Percentiles rank a stretch among this genome's conserved stretches.
These are phyloP conservation scores for Todiramphus saurophagus DNA, from an alignment of 2,113 vertebrate genomes.

Conservation along the genomic window DNA sequence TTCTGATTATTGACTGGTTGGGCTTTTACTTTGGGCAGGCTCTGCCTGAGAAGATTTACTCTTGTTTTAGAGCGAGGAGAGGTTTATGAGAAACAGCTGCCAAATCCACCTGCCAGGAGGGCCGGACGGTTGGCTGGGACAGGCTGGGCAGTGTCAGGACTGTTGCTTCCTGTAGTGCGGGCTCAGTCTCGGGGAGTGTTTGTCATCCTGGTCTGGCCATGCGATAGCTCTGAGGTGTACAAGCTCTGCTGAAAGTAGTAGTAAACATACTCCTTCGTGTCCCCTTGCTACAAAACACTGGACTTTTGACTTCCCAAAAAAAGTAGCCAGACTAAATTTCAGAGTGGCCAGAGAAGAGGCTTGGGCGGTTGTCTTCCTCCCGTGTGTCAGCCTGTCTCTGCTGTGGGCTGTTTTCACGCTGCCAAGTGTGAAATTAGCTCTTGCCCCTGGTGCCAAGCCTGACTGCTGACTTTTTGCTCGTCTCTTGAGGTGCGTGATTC, in stretches of 20 bases:
- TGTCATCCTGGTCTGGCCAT: neutral
- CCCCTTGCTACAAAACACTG: neutral
- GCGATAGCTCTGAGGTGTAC: neutral
- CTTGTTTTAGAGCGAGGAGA: neutral
- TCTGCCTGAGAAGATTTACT: neutral
- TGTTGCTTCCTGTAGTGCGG: neutral
- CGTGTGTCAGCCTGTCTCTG: neutral
- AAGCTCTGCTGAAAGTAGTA: neutral
- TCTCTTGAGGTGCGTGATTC: neutral
- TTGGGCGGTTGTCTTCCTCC: neutral
- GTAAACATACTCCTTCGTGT: neutral
- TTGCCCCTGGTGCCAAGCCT: neutral
- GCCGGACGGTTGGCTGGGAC: neutral
- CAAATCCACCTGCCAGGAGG: neutral
- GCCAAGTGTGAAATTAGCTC: neutral
- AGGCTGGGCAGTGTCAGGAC: neutral
- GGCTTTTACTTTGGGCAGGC: neutral
- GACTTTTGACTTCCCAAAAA: neutral
- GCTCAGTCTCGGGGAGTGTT: neutral
- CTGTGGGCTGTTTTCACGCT: neutral
- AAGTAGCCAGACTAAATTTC: neutral
- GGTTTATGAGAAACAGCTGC: neutral
- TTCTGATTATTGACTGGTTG: neutral
- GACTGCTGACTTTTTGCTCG: neutral
- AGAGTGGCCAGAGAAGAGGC: neutral